phyloP scores from a whole-genome alignment of 2,888 invertebrate genomes.

The Yponomeuta plumbellus region DNA sequence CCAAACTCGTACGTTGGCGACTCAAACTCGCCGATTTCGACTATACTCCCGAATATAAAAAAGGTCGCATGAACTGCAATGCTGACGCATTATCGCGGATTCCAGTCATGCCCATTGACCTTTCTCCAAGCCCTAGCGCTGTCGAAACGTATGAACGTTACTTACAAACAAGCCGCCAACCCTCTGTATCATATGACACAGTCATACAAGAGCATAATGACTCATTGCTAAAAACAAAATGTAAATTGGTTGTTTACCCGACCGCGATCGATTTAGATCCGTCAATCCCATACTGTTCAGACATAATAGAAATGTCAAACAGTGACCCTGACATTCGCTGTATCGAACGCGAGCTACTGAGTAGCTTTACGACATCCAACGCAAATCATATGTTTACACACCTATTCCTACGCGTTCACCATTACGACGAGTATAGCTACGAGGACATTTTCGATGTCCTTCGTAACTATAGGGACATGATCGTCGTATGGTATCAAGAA shows the following conservation, averaged over 20 bases:
- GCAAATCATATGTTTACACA: not conserved
- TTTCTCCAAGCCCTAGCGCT: not conserved
- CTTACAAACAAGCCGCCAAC: not conserved
- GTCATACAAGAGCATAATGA: not conserved
- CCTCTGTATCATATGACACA: slow-evolving; percentile 6
- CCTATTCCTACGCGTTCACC: not conserved
- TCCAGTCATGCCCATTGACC: not conserved
- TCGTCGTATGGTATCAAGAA: not conserved
- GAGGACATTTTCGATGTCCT: slow-evolving; percentile 5
- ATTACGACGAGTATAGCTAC: slow-evolving; percentile 3
- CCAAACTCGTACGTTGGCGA: not conserved
- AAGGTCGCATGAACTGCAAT: slow-evolving; percentile 1
- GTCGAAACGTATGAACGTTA: not conserved
- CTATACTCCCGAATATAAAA: not conserved
- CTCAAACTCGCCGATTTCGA: slow-evolving; percentile 5
- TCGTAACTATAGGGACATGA: not conserved
- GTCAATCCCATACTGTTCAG: not conserved
- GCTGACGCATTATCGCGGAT: slow-evolving; percentile 1
- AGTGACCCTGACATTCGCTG: not conserved
- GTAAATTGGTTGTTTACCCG: slow-evolving; percentile 1
- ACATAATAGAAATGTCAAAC: not conserved
- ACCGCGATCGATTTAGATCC: not conserved
- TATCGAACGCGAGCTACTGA: slow-evolving; percentile 1
- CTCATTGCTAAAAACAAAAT: not conserved
- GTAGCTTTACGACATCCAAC: not conserved